Conservation (phyloP, 2,888 invertebrate genomes). For the Drepana falcataria region DNA sequence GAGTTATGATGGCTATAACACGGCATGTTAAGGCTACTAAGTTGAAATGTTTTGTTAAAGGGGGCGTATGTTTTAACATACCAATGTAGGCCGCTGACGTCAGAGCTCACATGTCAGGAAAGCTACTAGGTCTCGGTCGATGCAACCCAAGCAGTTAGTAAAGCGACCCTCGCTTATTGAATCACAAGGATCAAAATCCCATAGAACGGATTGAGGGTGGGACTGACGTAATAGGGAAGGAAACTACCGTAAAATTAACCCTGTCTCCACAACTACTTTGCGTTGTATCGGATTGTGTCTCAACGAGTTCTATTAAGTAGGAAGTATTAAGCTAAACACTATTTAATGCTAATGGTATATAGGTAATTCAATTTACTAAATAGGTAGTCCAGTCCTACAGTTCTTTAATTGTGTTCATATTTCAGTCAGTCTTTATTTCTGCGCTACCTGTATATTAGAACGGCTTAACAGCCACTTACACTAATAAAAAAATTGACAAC, state of each 20-base stretch:
- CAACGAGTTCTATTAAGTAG: slow-evolving; percentile 24
- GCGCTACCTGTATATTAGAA: too few relatives aligned
- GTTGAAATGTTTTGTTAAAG: neutral
- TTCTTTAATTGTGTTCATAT: too few relatives aligned
- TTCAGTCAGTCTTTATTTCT: too few relatives aligned
- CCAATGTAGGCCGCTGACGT: slow-evolving; percentile 57
- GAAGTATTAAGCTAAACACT: slow-evolving; percentile 5
- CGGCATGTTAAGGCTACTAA: neutral
- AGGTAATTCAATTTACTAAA: neutral
- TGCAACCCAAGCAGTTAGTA: slow-evolving; percentile 29
- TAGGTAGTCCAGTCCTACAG: too few relatives aligned
- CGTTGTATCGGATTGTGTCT: slow-evolving; percentile 37
- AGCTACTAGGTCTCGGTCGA: slow-evolving; percentile 69
- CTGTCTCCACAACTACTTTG: slow-evolving; percentile 23
- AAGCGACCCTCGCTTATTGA: slow-evolving; percentile 26
- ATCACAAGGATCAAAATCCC: slow-evolving; percentile 34
- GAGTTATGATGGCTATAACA: too few relatives aligned
- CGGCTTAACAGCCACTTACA: too few relatives aligned
- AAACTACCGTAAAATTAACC: slow-evolving; percentile 45
- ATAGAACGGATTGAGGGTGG: slow-evolving; percentile 18
- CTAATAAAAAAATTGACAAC: too few relatives aligned
- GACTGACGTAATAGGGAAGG: slow-evolving; percentile 37
- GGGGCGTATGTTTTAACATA: neutral
- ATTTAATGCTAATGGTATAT: neutral
- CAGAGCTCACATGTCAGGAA: slow-evolving; percentile 66